Evolutionary conservation across 92 coral and sea anemone species (phyloP), one percentile per base, ranked within the genome.

Genomic region (Anthopleura xanthogrammica): DNA sequence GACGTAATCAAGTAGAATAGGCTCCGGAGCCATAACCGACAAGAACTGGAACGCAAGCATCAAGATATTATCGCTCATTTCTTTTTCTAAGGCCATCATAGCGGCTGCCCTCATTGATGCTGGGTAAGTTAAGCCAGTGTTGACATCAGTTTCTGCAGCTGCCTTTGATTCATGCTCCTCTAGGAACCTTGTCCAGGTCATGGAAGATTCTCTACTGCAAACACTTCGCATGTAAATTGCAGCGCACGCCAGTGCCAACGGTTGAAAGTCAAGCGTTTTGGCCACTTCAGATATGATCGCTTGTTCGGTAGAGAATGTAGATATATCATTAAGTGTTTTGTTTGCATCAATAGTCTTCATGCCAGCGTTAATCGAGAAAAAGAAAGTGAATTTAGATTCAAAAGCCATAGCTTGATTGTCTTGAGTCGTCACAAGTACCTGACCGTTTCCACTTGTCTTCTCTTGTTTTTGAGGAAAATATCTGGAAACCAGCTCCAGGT

Each of bases 381-480:
- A 83, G 52, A 65, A 66, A 36, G 80, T 56, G 66, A 55, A 76
- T 5, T 80, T 22, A 16, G 83, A 78, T 57, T 73, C 43, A n/a
- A 24, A 22, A 2, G 84, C 62, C 70, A 83, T 83, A 6, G 87
- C 41, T 39, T 60, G 50, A 48, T n/a, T 42, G 43, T 87, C 90
- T 77, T 87, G 90, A 66, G 90, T 87, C 12, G 87, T 83, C 12
- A 87, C 57, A 36, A 87, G 41, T n/a, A 87, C 55, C 60, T 87
- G 90, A 41, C 90, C 90, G 2, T 78, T 74, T 2, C 90, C 87
- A 72, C 65, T 65, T 24, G 74, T 78, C 52, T 79, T 79, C 41
- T 85, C 66, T 48, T 83, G 76, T 12, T 80, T 52, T 12, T 83
- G 74, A 55, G 90, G 90, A 36, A 82, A 66, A 50, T 66, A 77